phyloP scores from a whole-genome alignment of 1,140 invertebrate species.

The Neodiprion fabricii region DNA sequence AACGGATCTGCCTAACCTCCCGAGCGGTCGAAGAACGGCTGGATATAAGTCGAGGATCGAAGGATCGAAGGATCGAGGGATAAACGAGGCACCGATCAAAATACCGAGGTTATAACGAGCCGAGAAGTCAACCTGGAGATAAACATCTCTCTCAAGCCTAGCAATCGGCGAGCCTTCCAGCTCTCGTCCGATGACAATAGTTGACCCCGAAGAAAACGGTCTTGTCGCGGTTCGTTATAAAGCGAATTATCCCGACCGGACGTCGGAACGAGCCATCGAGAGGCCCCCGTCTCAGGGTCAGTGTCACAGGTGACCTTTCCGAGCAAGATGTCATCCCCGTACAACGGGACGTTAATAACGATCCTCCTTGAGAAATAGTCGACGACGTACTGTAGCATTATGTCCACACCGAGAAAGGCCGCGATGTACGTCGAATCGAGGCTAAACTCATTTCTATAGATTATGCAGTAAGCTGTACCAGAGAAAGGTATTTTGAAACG shows the following conservation, averaged over 20 bases:
- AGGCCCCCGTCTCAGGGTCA: slow-evolving; percentile 1
- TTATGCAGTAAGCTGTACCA: not conserved
- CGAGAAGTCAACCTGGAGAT: slow-evolving; percentile 26
- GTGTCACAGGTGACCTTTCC: slow-evolving; percentile 11
- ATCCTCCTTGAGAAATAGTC: not conserved
- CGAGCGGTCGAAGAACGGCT: slow-evolving; percentile 26
- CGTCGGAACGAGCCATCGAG: not conserved
- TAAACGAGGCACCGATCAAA: slow-evolving; percentile 24
- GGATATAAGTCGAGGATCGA: slow-evolving; percentile 21
- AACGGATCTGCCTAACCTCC: slow-evolving; percentile 14
- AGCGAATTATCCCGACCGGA: slow-evolving; percentile 9
- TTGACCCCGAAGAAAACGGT: slow-evolving; percentile 25
- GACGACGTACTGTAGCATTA: no score
- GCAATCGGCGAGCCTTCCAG: slow-evolving; percentile 29
- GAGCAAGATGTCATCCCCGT: slow-evolving; percentile 12
- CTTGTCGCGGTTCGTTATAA: slow-evolving; percentile 8
- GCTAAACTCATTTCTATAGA: not conserved
- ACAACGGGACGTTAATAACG: slow-evolving; percentile 33
- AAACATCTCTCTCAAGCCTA: slow-evolving; percentile 32
- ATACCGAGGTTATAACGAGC: slow-evolving; percentile 35
- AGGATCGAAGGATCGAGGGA: slow-evolving; percentile 25
- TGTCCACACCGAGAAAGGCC: not conserved
- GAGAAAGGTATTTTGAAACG: no score
- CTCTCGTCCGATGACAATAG: slow-evolving; percentile 5
- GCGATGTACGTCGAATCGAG: not conserved